A percentile compares a stretch with the other conserved stretches of the same genome.
phyloP scores from a whole-genome alignment of 2,888 invertebrate genomes.

The Athalia cordata region DNA sequence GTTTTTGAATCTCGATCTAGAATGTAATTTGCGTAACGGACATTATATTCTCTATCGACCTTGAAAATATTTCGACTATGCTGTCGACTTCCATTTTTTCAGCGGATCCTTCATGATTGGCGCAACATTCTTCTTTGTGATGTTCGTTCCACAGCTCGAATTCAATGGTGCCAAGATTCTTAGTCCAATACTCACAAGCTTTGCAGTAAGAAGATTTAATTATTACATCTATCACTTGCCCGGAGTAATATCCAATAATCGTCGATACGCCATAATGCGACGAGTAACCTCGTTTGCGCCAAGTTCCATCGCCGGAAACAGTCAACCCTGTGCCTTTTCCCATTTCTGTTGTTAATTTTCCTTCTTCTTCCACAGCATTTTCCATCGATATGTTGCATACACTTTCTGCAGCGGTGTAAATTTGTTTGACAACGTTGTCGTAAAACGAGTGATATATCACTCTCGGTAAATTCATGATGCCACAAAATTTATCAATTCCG shows the following conservation, averaged over 20 bases:
- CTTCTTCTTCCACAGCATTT: constrained; percentile 52
- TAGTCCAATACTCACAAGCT: constrained; percentile 45
- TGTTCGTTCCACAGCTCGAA: constrained; percentile 42
- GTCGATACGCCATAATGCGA: constrained; percentile 48
- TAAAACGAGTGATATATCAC: constrained; percentile 47
- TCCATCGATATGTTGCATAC: constrained; percentile 47
- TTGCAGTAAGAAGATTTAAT: constrained; percentile 46
- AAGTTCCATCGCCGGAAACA: constrained; percentile 50
- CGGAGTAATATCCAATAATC: constrained; percentile 48
- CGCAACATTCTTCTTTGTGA: constrained; percentile 33
- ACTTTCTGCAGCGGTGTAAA: constrained; percentile 47
- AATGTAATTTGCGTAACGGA: constrained; percentile 46
- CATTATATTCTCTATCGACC: constrained; percentile 44
- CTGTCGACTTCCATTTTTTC: constrained; percentile 47
- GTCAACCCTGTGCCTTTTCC: constrained; percentile 50
- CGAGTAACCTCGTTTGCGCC: constrained; percentile 48
- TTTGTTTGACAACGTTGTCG: constrained; percentile 44
- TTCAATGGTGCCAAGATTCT: constrained; percentile 36
- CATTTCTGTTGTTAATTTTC: constrained; percentile 48
- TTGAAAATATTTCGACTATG: constrained; percentile 37
- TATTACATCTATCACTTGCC: constrained; percentile 46
- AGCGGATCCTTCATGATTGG: constrained; percentile 39
- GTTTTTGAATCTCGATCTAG: constrained; percentile 49
- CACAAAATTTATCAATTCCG: constrained; percentile 55
- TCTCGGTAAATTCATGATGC: constrained; percentile 52